A percentile compares a stretch with the other conserved stretches of the same genome.
Evolutionary conservation across 2,888 invertebrate genomes (phyloP).

Genomic region (Acanthosepion lycidas): DNA sequence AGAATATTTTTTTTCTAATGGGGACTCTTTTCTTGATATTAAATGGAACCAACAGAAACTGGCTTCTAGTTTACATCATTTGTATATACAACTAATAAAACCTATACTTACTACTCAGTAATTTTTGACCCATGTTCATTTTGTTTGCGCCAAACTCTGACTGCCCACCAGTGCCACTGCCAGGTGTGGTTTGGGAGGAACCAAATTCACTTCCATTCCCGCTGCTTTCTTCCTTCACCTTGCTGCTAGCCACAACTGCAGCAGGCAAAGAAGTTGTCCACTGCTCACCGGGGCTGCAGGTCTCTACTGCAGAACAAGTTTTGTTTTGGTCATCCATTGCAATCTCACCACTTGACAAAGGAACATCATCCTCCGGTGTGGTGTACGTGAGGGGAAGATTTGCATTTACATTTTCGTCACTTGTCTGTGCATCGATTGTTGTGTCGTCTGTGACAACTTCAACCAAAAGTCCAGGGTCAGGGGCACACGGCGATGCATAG

Average conservation of each 20-base stretch:
- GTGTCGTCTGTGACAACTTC: too few species aligned
- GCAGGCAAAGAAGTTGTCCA: neutral
- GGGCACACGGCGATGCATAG: neutral
- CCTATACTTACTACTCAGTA: slow-evolving; percentile 35
- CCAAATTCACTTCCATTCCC: neutral
- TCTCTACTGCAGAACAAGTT: too few species aligned
- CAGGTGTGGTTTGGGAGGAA: neutral
- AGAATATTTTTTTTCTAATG: too few species aligned
- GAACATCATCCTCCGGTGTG: neutral
- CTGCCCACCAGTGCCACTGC: neutral
- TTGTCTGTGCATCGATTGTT: neutral
- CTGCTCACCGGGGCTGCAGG: neutral
- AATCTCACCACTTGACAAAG: neutral
- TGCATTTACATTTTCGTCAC: neutral
- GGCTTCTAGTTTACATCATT: too few species aligned
- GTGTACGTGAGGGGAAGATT: neutral
- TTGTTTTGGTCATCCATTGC: neutral
- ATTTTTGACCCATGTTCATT: slow-evolving; percentile 41
- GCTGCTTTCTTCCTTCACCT: neutral
- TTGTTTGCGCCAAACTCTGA: neutral
- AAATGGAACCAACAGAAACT: too few species aligned
- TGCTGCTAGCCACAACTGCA: neutral
- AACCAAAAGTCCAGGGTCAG: neutral
- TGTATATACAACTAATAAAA: neutral
- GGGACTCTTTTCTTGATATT: too few species aligned